Base-by-base conservation (phyloP, 1,140 invertebrate genomes). In the Pseudomyrmex cubaensis region DNA sequence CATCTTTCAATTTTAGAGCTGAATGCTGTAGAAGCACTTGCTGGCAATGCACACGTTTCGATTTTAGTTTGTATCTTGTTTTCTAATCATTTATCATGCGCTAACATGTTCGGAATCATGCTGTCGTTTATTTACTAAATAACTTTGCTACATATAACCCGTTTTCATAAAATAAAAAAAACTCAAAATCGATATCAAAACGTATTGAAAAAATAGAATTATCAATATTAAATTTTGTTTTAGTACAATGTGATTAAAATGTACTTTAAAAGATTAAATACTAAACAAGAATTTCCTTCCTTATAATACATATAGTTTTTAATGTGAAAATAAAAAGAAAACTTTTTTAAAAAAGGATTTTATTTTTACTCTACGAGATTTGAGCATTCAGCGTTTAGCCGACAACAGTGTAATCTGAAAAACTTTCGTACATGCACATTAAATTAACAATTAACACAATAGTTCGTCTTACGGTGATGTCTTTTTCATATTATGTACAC, bases 21-120 rank as follows among this genome's bases (percentile, higher is more conserved):
- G 90, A 70, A 88, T 89, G 90, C 91, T 90, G 80, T 93, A 93
- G 91, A 92, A 85, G 89, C 93, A 94, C 93, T 90, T 90, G 93
- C 93, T 90, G 87, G 93, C 93, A 92, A 92, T 93, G 93, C 93
- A 94, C 93, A 85, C 59, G 59, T 89, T 87, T 66, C 61, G 88
- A 86, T 91, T 87, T 85, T 52, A 67, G 86, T 72, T 80, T 80
- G 77, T 83, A 85, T 86, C 76, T 85, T 85, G 0, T 85, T 89
- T 35, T 83, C 56, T 22, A 59, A 73, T 44, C 83, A 88, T 88
- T 89, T 83, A 61, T 75, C 87, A 89, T 85, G 35, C 64, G 85
- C 62, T 76, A 83, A 62, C 59, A 80, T 76, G 62, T 83, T 54
- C 56, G 52, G n/a, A 50, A 15, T 89, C 17, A 72, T 15, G 8